Conservation (phyloP, 2,888 invertebrate species). For the Campaea margaritaria region DNA sequence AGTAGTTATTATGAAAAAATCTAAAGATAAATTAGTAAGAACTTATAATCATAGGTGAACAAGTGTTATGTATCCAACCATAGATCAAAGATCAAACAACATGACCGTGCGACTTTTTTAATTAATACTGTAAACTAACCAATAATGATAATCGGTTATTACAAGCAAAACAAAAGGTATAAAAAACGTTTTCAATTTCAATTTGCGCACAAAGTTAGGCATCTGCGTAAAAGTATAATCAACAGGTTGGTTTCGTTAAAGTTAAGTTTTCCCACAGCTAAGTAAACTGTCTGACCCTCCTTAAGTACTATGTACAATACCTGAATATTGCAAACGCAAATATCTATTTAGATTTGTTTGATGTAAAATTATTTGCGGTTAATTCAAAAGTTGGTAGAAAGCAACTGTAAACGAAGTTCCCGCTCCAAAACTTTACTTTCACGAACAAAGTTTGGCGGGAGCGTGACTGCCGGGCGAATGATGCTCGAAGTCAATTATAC, state of each 20-base stretch:
- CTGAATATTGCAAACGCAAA: no score
- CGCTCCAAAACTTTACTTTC: conserved; percentile 35
- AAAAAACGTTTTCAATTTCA: conserved; percentile 41
- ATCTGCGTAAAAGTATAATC: conserved; percentile 47
- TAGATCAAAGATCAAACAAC: no score
- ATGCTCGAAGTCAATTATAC: conserved; percentile 12
- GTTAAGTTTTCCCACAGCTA: conserved; percentile 46
- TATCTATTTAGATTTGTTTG: conserved; percentile 17
- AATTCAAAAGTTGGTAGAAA: conserved; percentile 24
- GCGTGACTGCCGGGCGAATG: conserved; percentile 8
- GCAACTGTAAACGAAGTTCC: conserved; percentile 26
- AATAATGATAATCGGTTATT: no score
- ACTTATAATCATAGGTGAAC: no score
- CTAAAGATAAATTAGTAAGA: no score
- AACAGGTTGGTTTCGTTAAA: conserved; percentile 63
- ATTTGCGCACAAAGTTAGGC: neutral
- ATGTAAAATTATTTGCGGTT: conserved; percentile 32
- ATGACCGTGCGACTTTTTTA: no score
- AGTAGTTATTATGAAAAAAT: no score
- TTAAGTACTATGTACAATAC: neutral
- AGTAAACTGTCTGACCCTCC: conserved; percentile 13
- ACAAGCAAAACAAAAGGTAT: conserved; percentile 35
- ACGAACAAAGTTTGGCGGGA: conserved; percentile 19
- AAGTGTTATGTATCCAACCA: no score
- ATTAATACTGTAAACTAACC: no score